Base-by-base conservation (phyloP, 2,888 invertebrate genomes). In the Ornithoptera priamus region DNA sequence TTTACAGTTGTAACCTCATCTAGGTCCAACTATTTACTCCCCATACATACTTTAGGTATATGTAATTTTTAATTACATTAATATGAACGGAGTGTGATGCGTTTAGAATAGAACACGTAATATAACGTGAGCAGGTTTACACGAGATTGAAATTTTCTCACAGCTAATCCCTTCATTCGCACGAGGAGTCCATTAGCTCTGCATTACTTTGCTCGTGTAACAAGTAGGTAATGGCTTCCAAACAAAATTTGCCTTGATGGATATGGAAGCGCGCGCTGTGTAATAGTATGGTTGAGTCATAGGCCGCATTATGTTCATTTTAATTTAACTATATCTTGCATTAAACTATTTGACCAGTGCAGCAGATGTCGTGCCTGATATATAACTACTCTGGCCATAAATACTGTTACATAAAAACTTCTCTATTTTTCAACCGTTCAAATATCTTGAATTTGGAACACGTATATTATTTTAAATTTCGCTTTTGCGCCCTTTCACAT, bases 171-270 rank as follows among this genome's bases (percentile, higher is more conserved):
- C 42, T n/a, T 56, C 65, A 50, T 62, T 58, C 50, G 60, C 65
- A 24, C 39, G 46, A 63, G 46, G 42, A 57, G 57, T 17, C 61
- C 50, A 62, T 69, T 69, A 69, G 65, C 30, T 57, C n/a, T 20
- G 30, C 30, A 22, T 46, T 56, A 67, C 67, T 67, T 67, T 67
- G 24, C 42, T 46, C 60, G 10, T 57, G 7, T 46, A 62, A 65
- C 65, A 69, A 62, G 46, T 60, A 65, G 20, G n/a, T 69, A 69
- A 69, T 65, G 57, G 69, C 65, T 65, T 58, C 57, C 30, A 65
- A 62, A 69, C 65, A 62, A 69, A 65, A 62, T 69, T 65, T 62
- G 18, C 61, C 56, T 62, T 69, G 61, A 65, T 20, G 61, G 24
- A 46, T 46, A 57, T 12, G 20, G 24, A 20, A 20, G 57, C 2